These are phyloP conservation scores for Notothenia rossii DNA, from an alignment of 2,113 vertebrate species.

Conservation along the genomic window DNA sequence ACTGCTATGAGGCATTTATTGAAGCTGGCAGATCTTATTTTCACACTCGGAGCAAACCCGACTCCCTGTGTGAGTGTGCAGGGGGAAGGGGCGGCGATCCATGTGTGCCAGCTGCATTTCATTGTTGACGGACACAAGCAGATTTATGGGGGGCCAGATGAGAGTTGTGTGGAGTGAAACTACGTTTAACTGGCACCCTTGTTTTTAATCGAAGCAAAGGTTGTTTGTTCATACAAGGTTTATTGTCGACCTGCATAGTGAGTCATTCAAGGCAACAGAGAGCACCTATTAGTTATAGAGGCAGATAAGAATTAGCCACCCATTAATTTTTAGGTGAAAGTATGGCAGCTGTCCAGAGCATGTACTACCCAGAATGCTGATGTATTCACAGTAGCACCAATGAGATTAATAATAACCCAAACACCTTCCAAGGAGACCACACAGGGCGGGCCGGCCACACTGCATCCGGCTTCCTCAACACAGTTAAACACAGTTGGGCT, in stretches of 20 bases:
- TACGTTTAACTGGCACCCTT: slow-evolving; percentile 13
- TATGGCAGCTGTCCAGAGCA: slow-evolving; percentile 76
- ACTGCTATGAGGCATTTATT: slow-evolving; percentile 84
- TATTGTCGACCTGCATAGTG: slow-evolving; percentile 27
- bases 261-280: slow-evolving; percentile 67
- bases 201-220: slow-evolving; percentile 32
- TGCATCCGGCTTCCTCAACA: slow-evolving; percentile 48
- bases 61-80: slow-evolving; percentile 77
- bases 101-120: slow-evolving; percentile 84
- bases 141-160: slow-evolving; percentile 84
- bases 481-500: slow-evolving; percentile 50
- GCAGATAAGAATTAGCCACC: slow-evolving; percentile 82
- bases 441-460: slow-evolving; percentile 70
- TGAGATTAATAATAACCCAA: slow-evolving; percentile 78
- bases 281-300: slow-evolving; percentile 80
- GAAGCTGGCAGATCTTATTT: slow-evolving; percentile 87
- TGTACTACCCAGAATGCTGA: slow-evolving; percentile 72
- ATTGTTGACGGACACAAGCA: slow-evolving; percentile 84
- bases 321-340: slow-evolving; percentile 82
- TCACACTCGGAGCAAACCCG: slow-evolving; percentile 84
- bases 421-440: slow-evolving; percentile 71
- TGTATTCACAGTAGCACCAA: slow-evolving; percentile 79
- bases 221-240: slow-evolving; percentile 4
- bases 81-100: slow-evolving; percentile 62
- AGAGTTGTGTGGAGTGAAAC: slow-evolving; percentile 37